phyloP scores from a whole-genome alignment of 1,140 invertebrate species.

The Harpegnathos saltator region DNA sequence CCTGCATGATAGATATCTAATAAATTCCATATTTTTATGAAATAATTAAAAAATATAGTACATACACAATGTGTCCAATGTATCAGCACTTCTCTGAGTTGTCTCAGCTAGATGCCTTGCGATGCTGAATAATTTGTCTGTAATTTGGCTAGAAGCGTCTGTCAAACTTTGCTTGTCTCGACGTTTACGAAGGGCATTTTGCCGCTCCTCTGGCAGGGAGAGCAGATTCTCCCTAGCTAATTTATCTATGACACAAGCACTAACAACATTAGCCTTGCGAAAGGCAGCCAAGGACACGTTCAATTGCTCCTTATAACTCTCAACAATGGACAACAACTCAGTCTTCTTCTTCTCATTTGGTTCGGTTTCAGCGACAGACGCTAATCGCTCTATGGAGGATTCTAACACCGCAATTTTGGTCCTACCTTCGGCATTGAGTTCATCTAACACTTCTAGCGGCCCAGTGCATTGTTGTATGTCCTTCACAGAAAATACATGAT shows the following conservation, averaged over 20 bases:
- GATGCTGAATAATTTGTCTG: conserved; percentile 93
- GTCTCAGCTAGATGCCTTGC: conserved; percentile 94
- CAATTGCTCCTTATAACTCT: conserved; percentile 89
- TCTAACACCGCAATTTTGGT: conserved; percentile 88
- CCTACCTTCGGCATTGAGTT: conserved; percentile 91
- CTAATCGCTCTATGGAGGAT: conserved; percentile 89
- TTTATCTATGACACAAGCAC: conserved; percentile 91
- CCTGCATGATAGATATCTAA: too few relatives aligned
- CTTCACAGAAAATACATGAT: conserved; percentile 79
- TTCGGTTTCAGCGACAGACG: conserved; percentile 88
- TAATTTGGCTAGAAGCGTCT: conserved; percentile 90
- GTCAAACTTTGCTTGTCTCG: conserved; percentile 88
- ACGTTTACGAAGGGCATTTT: conserved; percentile 88
- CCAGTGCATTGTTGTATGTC: conserved; percentile 90
- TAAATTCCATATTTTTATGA: too few relatives aligned
- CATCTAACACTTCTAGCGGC: conserved; percentile 89
- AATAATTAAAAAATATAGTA: conserved; percentile 48
- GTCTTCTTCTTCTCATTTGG: conserved; percentile 88
- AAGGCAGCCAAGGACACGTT: conserved; percentile 90
- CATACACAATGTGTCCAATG: conserved; percentile 92
- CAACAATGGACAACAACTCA: conserved; percentile 88
- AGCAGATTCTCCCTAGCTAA: conserved; percentile 90
- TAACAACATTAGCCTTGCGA: conserved; percentile 91
- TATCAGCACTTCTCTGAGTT: conserved; percentile 93
- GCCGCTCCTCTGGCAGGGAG: conserved; percentile 86